Base-by-base conservation (phyloP, 2,797 vertebrate genomes). In the Triplophysa bombifrons region DNA sequence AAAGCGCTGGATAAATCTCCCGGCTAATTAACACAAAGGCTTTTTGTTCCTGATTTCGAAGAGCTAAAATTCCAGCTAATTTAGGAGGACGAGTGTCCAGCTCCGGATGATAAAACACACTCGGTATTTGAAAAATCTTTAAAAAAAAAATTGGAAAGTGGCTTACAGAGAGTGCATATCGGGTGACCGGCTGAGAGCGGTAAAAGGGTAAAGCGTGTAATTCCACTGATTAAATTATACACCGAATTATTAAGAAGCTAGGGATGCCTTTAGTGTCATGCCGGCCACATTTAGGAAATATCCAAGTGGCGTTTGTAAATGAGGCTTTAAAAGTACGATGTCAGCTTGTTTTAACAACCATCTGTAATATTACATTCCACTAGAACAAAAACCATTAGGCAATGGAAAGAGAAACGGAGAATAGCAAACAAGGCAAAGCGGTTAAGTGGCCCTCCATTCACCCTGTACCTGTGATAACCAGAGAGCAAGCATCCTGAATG, bases 161-260 rank as follows among this genome's bases (percentile, higher is more conserved):
- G 66, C 58, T 81, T 80, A 66, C 34, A 64, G 70, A 75, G 73
- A 50, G n/a, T 55, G 68, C 41, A 12, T 67, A 72, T 64, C 19
- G 55, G 64, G 74, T 65, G 76, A 80, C 76, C 25, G 34, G 34
- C 46, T 41, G 63, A 82, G 63, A 61, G 51, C 48, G 16, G 13
- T 30, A 81, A 74, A 14, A 7, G 50, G 74, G 55, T 58, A 55
- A 74, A 78, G 66, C 27, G 60, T 72, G 74, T 80, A 55, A 87
- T 83, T 76, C 65, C 14, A 58, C 25, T 83, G 50, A 81, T 83
- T 82, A 67, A 85, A 80, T 80, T 34, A 84, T 55, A 71, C 30
- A 70, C 22, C 76, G 72, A 69, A 85, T 84, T 48, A 48, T 48
- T 76, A 83, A 44, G 53, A 65, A 68, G 19, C 48, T 51, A 63